Evolutionary conservation across 35 echinoderm and acorn worm genomes (phyloP), one percentile per base, ranked within the genome.

Genomic region (Lytechinus variegatus): DNA sequence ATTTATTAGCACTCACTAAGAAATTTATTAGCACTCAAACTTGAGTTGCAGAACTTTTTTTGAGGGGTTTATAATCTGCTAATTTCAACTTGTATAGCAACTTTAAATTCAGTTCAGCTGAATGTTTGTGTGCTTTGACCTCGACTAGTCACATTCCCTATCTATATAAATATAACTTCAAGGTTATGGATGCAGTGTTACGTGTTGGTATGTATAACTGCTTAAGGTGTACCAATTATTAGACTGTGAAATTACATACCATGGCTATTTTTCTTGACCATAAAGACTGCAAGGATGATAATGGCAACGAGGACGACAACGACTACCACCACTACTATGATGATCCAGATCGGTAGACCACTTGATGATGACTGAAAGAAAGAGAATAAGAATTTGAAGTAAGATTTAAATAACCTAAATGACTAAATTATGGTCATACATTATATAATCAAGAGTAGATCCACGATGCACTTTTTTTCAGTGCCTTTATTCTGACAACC

Each of bases 261-360:
- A 7, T 79, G 19, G 66, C 66, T 79, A 24, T n/a, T 95, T 27
- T 19, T 87, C 72, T 87, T 95, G 94, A 96, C 27, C 94, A 29
- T 96, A 94, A 91, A 92, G 89, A 96, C 92, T 12, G 92, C 54
- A n/a, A 96, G 1, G 16, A 95, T 55, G 9, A 95, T 89, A 52
- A 96, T 91, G 3, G 95, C 8, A 3, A 98, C 10, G 5, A 96
- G 56, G 54, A 98, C 28, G 9, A 96, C 4, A 1, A 96, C 60
- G 54, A 98, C 27, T 7, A 95, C n/a, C 16, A 96, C 87, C 6
- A 95, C 89, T 21, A 97, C 19, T 44, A 96, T 92, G n/a, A 98
- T 96, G 55, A 95, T 94, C 97, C 95, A 96, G 12, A 96, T 87
- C 1, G 97, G 97, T 27, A 98, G 87, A 55, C 96, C 61, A 10